Evolutionary conservation across 2,797 vertebrate species (phyloP), one percentile per base, ranked within the genome.

Genomic region (Notolepis coatsorum): DNA sequence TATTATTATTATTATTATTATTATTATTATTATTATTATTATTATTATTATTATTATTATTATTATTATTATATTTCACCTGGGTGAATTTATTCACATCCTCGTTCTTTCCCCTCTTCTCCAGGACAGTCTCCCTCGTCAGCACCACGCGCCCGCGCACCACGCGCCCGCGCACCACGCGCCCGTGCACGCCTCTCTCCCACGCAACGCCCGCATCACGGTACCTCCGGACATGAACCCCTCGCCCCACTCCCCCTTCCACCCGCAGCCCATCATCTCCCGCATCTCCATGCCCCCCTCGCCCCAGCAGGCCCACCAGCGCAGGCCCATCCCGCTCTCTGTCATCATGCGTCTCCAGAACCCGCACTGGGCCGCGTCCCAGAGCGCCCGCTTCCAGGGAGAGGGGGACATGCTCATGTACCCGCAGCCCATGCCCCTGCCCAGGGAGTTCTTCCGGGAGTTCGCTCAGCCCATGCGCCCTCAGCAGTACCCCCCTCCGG

Each of bases 291-390:
- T 96, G 31, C 96, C 96, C 0, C 96, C 95, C 0, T 33, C 77
- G 0, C 52, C 64, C 25, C 3, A 84, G 1, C 81, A 71, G 68
- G 30, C 58, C 1, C 89, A 76, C 3, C 80, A 92, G 58, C 91
- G 84, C 43, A 89, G 81, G 25, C 95, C 94, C 7, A 93, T 97
- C 42, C 96, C 96, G 0, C 93, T 97, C 33, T 96, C 96, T 2
- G 93, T 97, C 86, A 96, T 97, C 72, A 94, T 97, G 90, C 93
- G 92, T 51, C 91, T 97, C 42, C 96, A 97, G 66, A 95, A 96
- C 3, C 95, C 95, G 0, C 82, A 91, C 10, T 95, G 93, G 89
- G 85, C 66, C 2, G 72, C 28, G 0, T 48, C 76, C 79, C 45
- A 75, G 17, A 24, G 63, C 4, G 30, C 33, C n/a, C n/a, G n/a